phyloP scores from a whole-genome alignment of 2,797 vertebrate genomes.

The Helarctos malayanus region DNA sequence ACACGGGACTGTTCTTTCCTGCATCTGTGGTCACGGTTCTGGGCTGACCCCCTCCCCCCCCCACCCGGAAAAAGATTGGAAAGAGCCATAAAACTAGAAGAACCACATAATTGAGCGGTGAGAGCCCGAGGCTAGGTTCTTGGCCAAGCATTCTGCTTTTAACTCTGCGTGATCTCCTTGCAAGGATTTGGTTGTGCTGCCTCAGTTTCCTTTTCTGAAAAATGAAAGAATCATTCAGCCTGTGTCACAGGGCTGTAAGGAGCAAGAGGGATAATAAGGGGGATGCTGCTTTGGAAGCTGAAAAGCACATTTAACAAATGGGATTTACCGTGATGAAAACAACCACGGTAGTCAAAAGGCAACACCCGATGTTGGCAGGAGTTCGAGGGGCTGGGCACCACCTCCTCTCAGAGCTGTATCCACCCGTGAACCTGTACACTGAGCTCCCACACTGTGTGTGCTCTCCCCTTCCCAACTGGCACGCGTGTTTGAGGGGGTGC shows the following conservation, averaged over 20 bases:
- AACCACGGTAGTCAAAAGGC: background rate
- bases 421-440: fast-evolving
- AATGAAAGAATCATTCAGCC: background rate
- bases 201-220: slow-evolving; percentile 63
- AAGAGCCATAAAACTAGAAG: slow-evolving; percentile 79
- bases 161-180: slow-evolving; percentile 49
- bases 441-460: fast-evolving
- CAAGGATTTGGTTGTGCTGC: background rate
- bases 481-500: background rate
- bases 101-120: slow-evolving; percentile 71
- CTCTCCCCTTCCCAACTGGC: background rate
- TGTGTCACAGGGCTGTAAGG: fast-evolving
- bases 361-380: background rate
- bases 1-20: background rate
- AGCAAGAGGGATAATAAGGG: background rate
- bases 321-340: background rate
- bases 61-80: background rate
- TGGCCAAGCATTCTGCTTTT: background rate
- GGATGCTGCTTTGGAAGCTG: background rate
- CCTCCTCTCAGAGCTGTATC: background rate
- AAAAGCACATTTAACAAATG: background rate
- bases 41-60: background rate
- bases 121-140: slow-evolving; percentile 65
- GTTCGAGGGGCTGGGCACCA: background rate
- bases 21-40: slow-evolving; percentile 24